Conservation (phyloP, 2,888 invertebrate genomes). For the Aelia acuminata region DNA sequence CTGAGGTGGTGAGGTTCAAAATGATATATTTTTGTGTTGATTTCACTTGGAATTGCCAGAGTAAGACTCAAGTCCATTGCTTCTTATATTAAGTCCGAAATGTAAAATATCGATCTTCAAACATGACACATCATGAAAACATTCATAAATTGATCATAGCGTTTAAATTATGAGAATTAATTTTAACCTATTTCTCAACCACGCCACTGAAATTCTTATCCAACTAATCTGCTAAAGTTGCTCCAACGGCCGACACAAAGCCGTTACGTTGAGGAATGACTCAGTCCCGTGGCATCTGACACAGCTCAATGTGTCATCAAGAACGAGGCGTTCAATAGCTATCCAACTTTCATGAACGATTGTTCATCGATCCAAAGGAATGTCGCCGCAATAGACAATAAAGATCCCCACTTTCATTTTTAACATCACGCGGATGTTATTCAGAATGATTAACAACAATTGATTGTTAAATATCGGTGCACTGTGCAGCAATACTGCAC, state of each 20-base stretch:
- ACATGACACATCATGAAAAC: no score
- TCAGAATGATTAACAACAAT: background rate
- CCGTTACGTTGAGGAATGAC: background rate
- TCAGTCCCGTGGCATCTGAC: background rate
- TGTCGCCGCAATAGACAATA: background rate
- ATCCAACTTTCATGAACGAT: constrained; percentile 24
- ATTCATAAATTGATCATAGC: no score
- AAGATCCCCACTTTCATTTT: background rate
- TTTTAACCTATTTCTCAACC: background rate
- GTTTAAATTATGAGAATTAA: no score
- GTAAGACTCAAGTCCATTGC: no score
- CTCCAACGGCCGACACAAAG: background rate
- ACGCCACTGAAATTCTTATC: background rate
- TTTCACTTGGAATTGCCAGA: no score
- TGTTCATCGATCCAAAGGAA: background rate
- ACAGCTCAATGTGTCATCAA: background rate
- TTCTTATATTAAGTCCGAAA: no score
- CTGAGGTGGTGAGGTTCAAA: no score
- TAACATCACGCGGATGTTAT: background rate
- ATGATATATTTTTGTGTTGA: no score
- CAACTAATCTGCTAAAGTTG: background rate
- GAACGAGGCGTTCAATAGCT: constrained; percentile 1
- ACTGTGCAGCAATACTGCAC: background rate
- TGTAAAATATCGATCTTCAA: no score
- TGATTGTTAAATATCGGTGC: background rate